Evolutionary conservation across 2,113 vertebrate genomes (phyloP), one percentile per base, ranked within the genome.

Genomic region (Gallinago jamesoni): DNA sequence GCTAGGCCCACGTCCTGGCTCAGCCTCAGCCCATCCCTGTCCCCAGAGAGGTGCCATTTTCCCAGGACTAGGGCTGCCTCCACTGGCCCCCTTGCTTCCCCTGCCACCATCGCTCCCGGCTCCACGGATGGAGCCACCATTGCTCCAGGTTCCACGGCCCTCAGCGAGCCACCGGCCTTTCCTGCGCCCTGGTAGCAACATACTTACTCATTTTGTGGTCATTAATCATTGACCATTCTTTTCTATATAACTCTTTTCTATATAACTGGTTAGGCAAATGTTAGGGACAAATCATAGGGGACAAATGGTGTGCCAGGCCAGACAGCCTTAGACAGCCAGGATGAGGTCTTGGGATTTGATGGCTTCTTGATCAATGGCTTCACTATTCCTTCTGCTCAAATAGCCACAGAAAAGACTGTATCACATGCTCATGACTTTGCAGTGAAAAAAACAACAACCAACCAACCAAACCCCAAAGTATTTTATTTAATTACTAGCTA

Each of bases 61-160:
- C 22, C 20, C 0, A 1, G 31, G 21, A 30, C 59, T 47, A 12
- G 31, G 37, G 43, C 37, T 64, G 48, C 7, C 20, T 33, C 16
- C 20, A 11, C 30, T 24, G 14, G 2, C 20, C 55, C 39, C 9
- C 2, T 28, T 41, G 33, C 45, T 59, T 59, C 20, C 19, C 48
- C 27, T 43, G 16, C 27, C 74, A 37, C 10, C 53, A 52, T 24
- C 0, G 1, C 35, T 73, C 18, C 18, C 1, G 1, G 5, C 10
- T 47, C 43, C 15, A 2, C 1, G 12, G 37, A 43, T 43, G 41
- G 41, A 74, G 41, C 20, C 23, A 37, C 10, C 53, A 52, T 24
- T 0, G 2, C 35, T 73, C 18, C 22, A 1, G 1, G 6, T 9
- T 47, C 37, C 15, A 2, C 1, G 12, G 37, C 12, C 47, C 27